These are phyloP conservation scores for Battus philenor DNA, from an alignment of 1,140 invertebrate genomes.

Conservation along the genomic window DNA sequence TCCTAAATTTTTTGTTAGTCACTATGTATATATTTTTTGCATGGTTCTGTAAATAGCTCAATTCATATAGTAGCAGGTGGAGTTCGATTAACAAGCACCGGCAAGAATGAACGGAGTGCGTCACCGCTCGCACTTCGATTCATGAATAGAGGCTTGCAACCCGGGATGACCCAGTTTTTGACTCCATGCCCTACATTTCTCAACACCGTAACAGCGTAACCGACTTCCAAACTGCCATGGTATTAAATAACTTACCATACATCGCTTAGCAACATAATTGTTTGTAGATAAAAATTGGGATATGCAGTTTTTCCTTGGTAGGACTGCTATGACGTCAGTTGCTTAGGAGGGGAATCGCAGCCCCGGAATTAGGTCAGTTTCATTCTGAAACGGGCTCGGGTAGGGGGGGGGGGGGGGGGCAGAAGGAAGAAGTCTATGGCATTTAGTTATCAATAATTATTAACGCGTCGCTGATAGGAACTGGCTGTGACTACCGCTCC, in stretches of 20 bases:
- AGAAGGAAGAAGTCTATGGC: slow-evolving; percentile 32
- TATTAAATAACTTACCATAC: no score
- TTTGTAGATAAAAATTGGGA: slow-evolving; percentile 26
- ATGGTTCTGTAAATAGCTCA: slow-evolving; percentile 18
- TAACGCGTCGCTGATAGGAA: background rate
- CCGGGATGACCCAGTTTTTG: slow-evolving; percentile 71
- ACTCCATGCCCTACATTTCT: slow-evolving; percentile 35
- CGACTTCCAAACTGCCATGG: background rate
- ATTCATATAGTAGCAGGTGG: slow-evolving; percentile 41
- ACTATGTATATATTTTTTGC: no score
- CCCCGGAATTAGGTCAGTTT: slow-evolving; percentile 69
- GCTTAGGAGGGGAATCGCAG: slow-evolving; percentile 61
- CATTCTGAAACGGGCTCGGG: slow-evolving; percentile 68
- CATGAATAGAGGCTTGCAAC: slow-evolving; percentile 72
- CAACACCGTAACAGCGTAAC: slow-evolving; percentile 33
- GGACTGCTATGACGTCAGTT: slow-evolving; percentile 61
- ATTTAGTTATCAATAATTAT: slow-evolving; percentile 50
- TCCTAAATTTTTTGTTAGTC: no score
- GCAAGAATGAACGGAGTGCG: slow-evolving; percentile 63
- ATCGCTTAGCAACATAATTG: slow-evolving; percentile 21
- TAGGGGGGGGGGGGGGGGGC: slow-evolving; percentile 20
- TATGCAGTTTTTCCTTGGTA: slow-evolving; percentile 34
- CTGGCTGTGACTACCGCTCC: no score
- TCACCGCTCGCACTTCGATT: slow-evolving; percentile 63
- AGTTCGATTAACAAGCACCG: slow-evolving; percentile 46